These are phyloP conservation scores for Rattus norvegicus DNA, from an alignment of 2,113 vertebrate species.

Conservation along the genomic window GRCr8 NC_086024.1:110282501-110283000, in stretches of 20 bases:
- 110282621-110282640: background rate
- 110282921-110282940: too few relatives aligned
- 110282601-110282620: background rate
- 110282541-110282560: slow-evolving; percentile 3
- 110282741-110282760: too few relatives aligned
- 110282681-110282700: background rate
- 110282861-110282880: background rate
- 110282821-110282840: too few relatives aligned
- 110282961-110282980: too few relatives aligned
- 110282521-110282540: slow-evolving; percentile 54
- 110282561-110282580: background rate
- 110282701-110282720: background rate
- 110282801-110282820: too few relatives aligned
- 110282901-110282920: too few relatives aligned
- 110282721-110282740: too few relatives aligned
- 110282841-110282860: background rate
- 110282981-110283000: too few relatives aligned
- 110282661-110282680: background rate
- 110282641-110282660: background rate
- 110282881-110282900: too few relatives aligned
- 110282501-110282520: background rate
- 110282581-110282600: slow-evolving; percentile 26
- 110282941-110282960: too few relatives aligned
- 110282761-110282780: too few relatives aligned
- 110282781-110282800: too few relatives aligned